Conservation (phyloP, 2,113 vertebrate species). For the Halichoerus grypus region DNA sequence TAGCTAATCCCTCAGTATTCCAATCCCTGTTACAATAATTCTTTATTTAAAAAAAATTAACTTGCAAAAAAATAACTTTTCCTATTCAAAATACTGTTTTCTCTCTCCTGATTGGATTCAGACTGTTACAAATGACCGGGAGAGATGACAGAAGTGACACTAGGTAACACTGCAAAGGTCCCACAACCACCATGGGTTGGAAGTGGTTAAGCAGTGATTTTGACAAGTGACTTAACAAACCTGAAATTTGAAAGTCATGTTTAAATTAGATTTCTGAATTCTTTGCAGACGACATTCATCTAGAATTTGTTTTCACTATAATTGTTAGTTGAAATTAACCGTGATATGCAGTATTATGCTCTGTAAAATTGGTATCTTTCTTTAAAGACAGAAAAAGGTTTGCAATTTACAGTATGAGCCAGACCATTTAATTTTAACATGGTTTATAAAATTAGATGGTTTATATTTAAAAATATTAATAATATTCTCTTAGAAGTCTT, state of each 20-base stretch:
- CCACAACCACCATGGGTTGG: neutral
- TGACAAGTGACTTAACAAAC: neutral
- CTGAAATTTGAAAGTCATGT: neutral
- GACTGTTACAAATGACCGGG: neutral
- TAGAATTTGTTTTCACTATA: neutral
- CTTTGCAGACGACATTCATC: neutral
- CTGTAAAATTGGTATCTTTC: neutral
- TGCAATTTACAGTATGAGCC: neutral
- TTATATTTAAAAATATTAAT: slow-evolving; percentile 48
- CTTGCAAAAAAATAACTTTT: neutral
- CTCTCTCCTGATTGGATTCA: neutral
- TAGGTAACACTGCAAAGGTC: neutral
- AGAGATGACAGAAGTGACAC: neutral
- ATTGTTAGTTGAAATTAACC: neutral
- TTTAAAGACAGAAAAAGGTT: slow-evolving; percentile 19
- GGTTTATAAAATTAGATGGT: neutral
- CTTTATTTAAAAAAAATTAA: neutral
- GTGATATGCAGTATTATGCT: neutral
- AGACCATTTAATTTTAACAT: slow-evolving; percentile 38
- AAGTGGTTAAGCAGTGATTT: neutral
- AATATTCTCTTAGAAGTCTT: neutral
- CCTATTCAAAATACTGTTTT: neutral
- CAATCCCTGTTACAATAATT: neutral
- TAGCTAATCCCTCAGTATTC: neutral
- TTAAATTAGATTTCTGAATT: neutral